Evolutionary conservation across 2,888 invertebrate species (phyloP), one percentile per base, ranked within the genome.

Genomic region (Bombyx huttoni): DNA sequence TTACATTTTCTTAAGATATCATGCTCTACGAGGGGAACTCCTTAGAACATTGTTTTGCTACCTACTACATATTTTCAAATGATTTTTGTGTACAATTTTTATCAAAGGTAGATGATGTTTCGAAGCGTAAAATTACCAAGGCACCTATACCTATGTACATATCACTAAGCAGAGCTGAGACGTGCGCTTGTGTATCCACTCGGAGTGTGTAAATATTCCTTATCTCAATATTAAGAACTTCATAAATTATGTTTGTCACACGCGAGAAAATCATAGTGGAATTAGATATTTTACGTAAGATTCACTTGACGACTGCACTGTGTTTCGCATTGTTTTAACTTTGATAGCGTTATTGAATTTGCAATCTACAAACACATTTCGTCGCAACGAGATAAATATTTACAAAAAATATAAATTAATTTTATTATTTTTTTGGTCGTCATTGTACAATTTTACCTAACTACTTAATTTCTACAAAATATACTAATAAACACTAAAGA

Each of bases 181-280:
- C 75, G 79, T 78, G 76, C 80, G 69, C 67, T 62, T 84, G 85
- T 84, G 71, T 81, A 73, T 68, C 56, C 50, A 64, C 77, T 72
- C 73, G 63, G 77, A 78, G 78, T 78, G 78, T 79, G 87, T 85
- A 87, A 87, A 87, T 81, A 86, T 75, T 59, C 73, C 79, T 87
- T 87, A 88, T 87, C 88, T 80, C 57, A 72, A 78, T 80, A 86
- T 87, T 86, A 85, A 78, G 81, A 80, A 84, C 87, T 86, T 85
- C 88, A 87, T 88, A 88, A 88, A 88, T 88, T 83, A 81, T 83
- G 88, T 88, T 87, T 88, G 87, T 88, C 87, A 88, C 68, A 64
- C 76, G 73, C 73, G 67, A 77, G 74, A 75, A 75, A 82, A 79
- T 81, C 74, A 69, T 65, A 67, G 61, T 63, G 59, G 70, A 68